Evolutionary conservation across 2,113 vertebrate species (phyloP).

Genomic region (Lepus americanus): DNA sequence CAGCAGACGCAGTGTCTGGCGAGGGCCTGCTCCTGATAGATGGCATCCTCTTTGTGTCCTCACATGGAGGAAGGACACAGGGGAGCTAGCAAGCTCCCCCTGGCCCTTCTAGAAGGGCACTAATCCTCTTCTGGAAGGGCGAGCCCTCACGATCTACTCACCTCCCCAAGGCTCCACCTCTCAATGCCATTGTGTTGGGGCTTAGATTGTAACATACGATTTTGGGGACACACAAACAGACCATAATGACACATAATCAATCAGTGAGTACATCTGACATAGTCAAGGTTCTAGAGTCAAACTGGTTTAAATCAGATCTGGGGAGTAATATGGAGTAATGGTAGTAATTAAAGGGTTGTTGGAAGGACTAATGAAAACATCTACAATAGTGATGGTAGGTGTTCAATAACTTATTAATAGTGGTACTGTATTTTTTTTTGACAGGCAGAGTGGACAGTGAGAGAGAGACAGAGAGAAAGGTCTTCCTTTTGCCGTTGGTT

Average conservation of each 20-base stretch:
- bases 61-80: not conserved
- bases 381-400: not conserved
- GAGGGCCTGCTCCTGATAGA: not conserved
- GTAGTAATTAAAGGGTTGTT: not conserved
- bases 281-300: not conserved
- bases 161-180: not conserved
- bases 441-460: no score
- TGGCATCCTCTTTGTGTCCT: not conserved
- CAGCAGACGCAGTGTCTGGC: not conserved
- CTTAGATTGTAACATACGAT: not conserved
- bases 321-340: not conserved
- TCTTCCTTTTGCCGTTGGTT: no score
- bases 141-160: not conserved
- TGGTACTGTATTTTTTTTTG: not conserved
- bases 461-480: no score
- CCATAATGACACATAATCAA: not conserved
- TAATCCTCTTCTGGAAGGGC: not conserved
- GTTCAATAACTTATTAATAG: not conserved
- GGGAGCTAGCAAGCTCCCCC: not conserved
- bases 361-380: not conserved
- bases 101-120: not conserved
- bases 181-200: not conserved
- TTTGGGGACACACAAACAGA: not conserved
- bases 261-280: not conserved
- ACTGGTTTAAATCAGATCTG: conserved; percentile 19